Conservation (phyloP, 2,797 vertebrate genomes). For the Acrocephalus scirpaceus region DNA sequence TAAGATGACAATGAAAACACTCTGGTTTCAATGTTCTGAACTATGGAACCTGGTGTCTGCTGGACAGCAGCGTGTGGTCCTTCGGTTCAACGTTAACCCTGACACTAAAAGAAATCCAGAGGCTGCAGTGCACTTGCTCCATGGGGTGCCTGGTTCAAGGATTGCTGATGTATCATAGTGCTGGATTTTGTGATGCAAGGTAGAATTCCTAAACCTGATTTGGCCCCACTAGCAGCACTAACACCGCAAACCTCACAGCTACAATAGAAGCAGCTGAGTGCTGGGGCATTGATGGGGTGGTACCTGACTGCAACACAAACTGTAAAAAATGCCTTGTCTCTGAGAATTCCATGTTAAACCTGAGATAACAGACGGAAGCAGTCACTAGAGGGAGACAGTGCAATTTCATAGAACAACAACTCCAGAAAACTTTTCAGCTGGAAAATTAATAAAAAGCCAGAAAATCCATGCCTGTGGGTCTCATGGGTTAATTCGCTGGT, state of each 20-base stretch:
- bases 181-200: background rate
- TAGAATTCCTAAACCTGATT: background rate
- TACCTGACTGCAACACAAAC: background rate
- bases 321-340: background rate
- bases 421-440: background rate
- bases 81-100: rapidly evolving
- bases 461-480: background rate
- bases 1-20: background rate
- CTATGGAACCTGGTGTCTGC: background rate
- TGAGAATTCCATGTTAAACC: background rate
- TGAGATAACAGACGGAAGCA: background rate
- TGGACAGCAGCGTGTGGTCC: rapidly evolving
- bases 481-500: background rate
- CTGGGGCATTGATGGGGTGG: background rate
- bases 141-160: background rate
- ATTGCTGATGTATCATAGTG: background rate
- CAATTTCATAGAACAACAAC: background rate
- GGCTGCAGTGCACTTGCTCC: background rate
- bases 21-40: background rate
- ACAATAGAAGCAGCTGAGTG: rapidly evolving
- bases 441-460: background rate
- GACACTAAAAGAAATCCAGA: background rate
- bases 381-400: slow-evolving; percentile 53
- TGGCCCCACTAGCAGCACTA: background rate
- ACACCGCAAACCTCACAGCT: background rate